phyloP scores from a whole-genome alignment of 2,797 vertebrate genomes.

The Emydoidea blandingii region DNA sequence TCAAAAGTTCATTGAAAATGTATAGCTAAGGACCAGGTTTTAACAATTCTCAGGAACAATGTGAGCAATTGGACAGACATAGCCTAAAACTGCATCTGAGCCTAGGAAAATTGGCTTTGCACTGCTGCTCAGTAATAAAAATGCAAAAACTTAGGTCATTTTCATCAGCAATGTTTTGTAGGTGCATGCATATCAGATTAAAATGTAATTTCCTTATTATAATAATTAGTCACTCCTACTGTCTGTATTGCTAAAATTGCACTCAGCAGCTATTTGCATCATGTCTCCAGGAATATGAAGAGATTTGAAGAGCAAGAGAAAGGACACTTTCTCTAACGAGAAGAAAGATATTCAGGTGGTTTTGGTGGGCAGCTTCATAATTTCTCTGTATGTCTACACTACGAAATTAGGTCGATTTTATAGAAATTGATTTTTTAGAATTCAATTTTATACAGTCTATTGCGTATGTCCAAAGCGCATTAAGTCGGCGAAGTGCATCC shows the following conservation, averaged over 20 bases:
- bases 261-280: neutral
- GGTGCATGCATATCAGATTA: accelerated
- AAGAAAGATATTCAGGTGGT: neutral
- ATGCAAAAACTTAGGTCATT: neutral
- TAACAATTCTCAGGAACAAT: neutral
- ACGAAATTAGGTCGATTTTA: too few relatives aligned
- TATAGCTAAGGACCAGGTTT: neutral
- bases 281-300: neutral
- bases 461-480: too few relatives aligned
- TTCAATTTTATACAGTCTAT: too few relatives aligned
- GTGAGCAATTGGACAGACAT: neutral
- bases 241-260: neutral
- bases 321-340: accelerated
- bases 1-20: neutral
- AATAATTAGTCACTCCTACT: accelerated
- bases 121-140: accelerated
- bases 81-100: neutral
- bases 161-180: accelerated
- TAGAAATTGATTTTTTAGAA: too few relatives aligned
- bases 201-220: neutral
- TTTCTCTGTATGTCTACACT: neutral
- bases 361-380: accelerated
- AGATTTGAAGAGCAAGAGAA: neutral
- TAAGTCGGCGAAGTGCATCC: too few relatives aligned
- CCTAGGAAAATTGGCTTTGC: neutral